Evolutionary conservation across 2,797 vertebrate genomes (phyloP), one percentile per base, ranked within the genome.

Genomic region (Platyrinchus mystaceus): DNA sequence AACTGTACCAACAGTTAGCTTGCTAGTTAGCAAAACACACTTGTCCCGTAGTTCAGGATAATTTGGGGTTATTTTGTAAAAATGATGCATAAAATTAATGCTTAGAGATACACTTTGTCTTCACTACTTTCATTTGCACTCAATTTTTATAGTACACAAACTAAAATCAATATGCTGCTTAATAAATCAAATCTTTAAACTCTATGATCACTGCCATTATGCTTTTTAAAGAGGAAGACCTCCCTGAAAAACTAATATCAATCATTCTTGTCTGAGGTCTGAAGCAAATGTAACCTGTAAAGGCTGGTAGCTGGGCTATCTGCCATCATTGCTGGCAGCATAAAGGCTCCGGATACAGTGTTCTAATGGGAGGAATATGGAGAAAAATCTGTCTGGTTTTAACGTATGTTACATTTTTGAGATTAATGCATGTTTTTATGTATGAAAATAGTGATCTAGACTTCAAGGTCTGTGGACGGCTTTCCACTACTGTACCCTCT

Each of bases 221-320:
- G 58, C 26, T 73, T 91, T 93, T 85, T 83, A 84, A 93, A 84
- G 76, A 62, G 73, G 81, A 93, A 60, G 84, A 53, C 39, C 58
- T 92, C 53, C 34, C 37, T 86, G 60, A 90, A 95, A 92, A 94
- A 50, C 87, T 94, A 62, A 84, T 95, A 92, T 94, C 96, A 95
- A 85, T 94, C 84, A 93, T 89, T 91, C 66, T 93, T 86, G 23
- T 87, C 58, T 86, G 74, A 90, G 93, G 84, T 94, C 92, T 94
- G 84, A 95, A 93, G 89, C 69, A 91, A 95, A 89, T 92, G 82
- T 89, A 97, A 95, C 94, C 91, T 97, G 87, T 66, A 93, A 95
- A 94, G 92, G 70, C 90, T 95, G 93, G 90, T 93, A 91, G 76
- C 92, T 97, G 95, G 94, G 93, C 94, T 96, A 93, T 91, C 87